These are phyloP conservation scores for Pseudochirops cupreus DNA, from an alignment of 2,797 vertebrate species.

Conservation along the genomic window DNA sequence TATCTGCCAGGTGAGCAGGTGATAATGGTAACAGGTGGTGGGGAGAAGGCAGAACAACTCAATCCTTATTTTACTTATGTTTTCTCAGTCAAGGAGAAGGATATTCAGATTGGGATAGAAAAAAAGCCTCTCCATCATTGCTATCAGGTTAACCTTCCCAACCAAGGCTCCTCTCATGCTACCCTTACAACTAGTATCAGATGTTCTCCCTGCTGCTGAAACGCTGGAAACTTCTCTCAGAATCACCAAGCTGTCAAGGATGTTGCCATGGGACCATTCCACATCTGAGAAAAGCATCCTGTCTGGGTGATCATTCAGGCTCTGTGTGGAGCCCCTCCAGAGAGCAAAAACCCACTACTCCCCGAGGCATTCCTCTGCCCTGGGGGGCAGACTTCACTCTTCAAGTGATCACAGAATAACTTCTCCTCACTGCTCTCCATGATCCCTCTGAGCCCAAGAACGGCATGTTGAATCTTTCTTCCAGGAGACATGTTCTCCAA, in stretches of 20 bases:
- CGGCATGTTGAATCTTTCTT: background rate
- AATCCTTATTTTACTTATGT: background rate
- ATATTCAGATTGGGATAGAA: background rate
- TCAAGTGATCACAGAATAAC: background rate
- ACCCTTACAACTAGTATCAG: background rate
- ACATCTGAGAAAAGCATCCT: background rate
- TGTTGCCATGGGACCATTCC: background rate
- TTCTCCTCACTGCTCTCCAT: background rate
- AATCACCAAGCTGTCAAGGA: background rate
- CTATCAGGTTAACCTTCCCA: background rate
- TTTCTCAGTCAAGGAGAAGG: background rate
- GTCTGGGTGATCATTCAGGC: background rate
- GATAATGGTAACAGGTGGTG: background rate
- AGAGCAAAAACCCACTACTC: background rate
- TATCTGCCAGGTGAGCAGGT: background rate
- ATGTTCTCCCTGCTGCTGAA: background rate
- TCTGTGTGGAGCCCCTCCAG: background rate
- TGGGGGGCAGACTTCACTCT: background rate
- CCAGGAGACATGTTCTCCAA: background rate
- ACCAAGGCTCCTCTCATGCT: background rate
- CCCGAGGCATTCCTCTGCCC: background rate
- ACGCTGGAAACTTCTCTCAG: background rate
- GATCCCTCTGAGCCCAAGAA: background rate
- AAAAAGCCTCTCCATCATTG: background rate
- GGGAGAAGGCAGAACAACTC: background rate